Conservation (phyloP, 2,888 invertebrate genomes). For the Pterobdella sp. region DNA sequence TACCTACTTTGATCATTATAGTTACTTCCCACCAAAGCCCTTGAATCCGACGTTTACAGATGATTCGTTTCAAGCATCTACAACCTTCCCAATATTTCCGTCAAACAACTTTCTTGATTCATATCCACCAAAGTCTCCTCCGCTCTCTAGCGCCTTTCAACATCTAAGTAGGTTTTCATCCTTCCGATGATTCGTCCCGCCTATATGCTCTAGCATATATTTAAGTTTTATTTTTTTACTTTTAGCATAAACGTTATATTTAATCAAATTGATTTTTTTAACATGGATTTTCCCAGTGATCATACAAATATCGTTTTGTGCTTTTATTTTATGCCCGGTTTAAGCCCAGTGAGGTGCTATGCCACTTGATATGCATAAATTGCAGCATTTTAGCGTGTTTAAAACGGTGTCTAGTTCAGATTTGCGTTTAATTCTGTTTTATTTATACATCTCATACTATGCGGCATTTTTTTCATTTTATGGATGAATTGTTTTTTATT, state of each 20-base stretch:
- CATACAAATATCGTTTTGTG: too few species aligned
- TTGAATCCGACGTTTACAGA: not conserved
- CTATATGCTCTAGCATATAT: not conserved
- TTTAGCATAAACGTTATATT: not conserved
- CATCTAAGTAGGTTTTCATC: slow-evolving; percentile 8
- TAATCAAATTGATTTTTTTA: too few species aligned
- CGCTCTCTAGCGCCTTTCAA: slow-evolving; percentile 14
- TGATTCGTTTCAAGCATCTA: not conserved
- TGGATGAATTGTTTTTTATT: too few species aligned
- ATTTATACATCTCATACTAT: too few species aligned
- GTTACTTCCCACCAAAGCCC: slow-evolving; percentile 2
- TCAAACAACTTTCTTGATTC: slow-evolving; percentile 9
- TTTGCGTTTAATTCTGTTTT: too few species aligned
- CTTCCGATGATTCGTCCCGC: slow-evolving; percentile 9
- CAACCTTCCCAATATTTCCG: not conserved
- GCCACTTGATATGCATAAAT: too few species aligned
- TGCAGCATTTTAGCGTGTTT: too few species aligned
- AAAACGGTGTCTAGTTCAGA: too few species aligned
- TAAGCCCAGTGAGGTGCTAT: too few species aligned
- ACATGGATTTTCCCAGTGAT: too few species aligned
- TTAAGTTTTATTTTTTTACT: not conserved
- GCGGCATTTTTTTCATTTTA: too few species aligned
- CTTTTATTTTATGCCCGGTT: too few species aligned
- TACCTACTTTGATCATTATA: slow-evolving; percentile 3
- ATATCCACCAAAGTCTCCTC: slow-evolving; percentile 12